These are phyloP conservation scores for Alligator mississippiensis DNA, from an alignment of 2,113 vertebrate species.

Conservation along the genomic window DNA sequence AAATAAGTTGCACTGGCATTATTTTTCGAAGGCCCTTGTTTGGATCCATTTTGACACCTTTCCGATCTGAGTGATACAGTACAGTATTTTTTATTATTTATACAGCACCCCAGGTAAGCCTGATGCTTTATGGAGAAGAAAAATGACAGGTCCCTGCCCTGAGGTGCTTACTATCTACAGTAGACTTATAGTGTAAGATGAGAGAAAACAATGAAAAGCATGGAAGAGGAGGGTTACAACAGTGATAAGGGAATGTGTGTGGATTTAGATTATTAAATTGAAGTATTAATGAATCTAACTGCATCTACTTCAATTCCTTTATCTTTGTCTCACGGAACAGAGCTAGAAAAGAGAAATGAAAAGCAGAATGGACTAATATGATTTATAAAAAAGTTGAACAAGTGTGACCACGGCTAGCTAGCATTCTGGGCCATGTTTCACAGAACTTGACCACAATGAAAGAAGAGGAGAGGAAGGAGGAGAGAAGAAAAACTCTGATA, in stretches of 20 bases:
- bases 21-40: slow-evolving; percentile 2
- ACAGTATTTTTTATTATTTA: not conserved
- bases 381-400: not conserved
- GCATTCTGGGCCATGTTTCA: not conserved
- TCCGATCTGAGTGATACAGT: not conserved
- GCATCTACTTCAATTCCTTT: not conserved
- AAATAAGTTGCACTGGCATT: not conserved
- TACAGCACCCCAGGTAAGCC: not conserved
- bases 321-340: not conserved
- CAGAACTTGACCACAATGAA: not conserved
- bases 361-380: not conserved
- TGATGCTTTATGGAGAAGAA: not conserved
- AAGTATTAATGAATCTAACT: not conserved
- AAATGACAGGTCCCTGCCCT: not conserved
- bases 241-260: not conserved
- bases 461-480: not conserved
- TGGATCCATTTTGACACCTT: slow-evolving; percentile 1
- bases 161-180: slow-evolving; percentile 19
- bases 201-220: not conserved
- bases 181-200: not conserved
- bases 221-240: not conserved
- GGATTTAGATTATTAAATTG: not conserved
- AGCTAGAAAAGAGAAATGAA: not conserved
- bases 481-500: not conserved
- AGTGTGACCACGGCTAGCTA: not conserved